Percentiles rank a stretch among this genome's conserved stretches.
Evolutionary conservation across 2,797 vertebrate genomes (phyloP).

Genomic region (Lacerta viridis): DNA sequence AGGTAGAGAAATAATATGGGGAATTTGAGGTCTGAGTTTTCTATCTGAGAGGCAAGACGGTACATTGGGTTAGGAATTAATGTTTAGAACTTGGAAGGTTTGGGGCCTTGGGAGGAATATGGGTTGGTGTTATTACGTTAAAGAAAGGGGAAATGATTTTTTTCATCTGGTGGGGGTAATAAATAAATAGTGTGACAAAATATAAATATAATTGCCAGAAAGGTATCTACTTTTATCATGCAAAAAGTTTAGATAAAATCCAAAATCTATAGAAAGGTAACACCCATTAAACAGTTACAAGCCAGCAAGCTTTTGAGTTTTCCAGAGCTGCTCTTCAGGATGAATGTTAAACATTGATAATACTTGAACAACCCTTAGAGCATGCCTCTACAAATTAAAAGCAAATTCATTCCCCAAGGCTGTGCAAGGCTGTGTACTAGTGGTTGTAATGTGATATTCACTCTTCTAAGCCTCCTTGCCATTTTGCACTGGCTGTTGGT

Average conservation of each 20-base stretch:
- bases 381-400: neutral
- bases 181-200: neutral
- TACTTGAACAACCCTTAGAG: neutral
- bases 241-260: constrained; percentile 4
- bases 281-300: neutral
- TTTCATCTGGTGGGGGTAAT: neutral
- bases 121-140: constrained; percentile 1
- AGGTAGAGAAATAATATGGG: neutral
- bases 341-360: neutral
- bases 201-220: neutral
- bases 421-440: neutral
- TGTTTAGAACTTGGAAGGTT: neutral
- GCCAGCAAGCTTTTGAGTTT: constrained; percentile 11
- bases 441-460: no score
- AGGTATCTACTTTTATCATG: neutral
- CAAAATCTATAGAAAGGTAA: neutral
- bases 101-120: neutral
- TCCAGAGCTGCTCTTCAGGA: neutral
- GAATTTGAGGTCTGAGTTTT: neutral
- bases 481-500: neutral
- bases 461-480: neutral
- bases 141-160: neutral
- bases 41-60: neutral
- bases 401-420: neutral
- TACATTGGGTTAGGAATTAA: neutral